A percentile compares a stretch with the other conserved stretches of the same genome.
These are phyloP conservation scores for Myotis pilosus DNA, from an alignment of 2,797 vertebrate species.

Conservation along the genomic window DNA sequence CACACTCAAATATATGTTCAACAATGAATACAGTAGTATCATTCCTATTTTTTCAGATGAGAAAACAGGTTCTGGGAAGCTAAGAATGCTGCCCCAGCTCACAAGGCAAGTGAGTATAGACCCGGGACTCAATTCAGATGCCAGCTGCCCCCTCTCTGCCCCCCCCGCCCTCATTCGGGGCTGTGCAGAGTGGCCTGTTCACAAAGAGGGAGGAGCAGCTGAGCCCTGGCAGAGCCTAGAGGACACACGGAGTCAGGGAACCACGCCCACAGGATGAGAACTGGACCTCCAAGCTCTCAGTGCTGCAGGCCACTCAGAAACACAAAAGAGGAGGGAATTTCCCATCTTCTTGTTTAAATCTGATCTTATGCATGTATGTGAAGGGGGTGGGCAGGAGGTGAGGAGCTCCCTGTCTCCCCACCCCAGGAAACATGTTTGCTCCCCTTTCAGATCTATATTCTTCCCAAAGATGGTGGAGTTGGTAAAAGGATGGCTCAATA, in stretches of 20 bases:
- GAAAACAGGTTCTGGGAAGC: background rate
- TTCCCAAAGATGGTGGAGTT: background rate
- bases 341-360: background rate
- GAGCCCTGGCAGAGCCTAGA: background rate
- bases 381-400: fast-evolving
- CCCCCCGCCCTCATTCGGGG: no score
- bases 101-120: background rate
- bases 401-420: background rate
- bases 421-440: background rate
- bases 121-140: background rate
- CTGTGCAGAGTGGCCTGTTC: background rate
- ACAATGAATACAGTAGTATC: background rate
- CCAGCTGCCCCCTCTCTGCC: no score
- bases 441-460: background rate
- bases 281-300: background rate
- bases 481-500: background rate
- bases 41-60: background rate
- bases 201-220: background rate
- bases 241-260: background rate
- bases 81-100: background rate
- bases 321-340: background rate
- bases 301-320: background rate
- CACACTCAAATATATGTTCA: background rate
- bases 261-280: background rate
- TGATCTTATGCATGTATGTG: background rate